Evolutionary conservation across 2,888 invertebrate genomes (phyloP).

Genomic region (Melitaea athalia): DNA sequence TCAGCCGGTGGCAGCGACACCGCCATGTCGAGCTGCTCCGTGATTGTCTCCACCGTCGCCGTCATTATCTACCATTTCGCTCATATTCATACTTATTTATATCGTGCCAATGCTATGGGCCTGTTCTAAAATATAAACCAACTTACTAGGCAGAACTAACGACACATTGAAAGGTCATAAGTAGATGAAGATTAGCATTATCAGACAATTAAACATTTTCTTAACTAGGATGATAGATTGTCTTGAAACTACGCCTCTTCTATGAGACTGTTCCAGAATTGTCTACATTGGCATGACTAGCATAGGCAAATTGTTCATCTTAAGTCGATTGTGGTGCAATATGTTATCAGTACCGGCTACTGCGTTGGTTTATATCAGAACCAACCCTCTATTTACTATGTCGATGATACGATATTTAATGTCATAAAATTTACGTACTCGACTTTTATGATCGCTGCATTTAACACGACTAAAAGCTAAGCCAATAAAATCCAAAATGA

Average conservation of each 20-base stretch:
- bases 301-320: too few relatives aligned
- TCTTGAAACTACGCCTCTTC: too few relatives aligned
- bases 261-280: too few relatives aligned
- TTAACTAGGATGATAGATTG: too few relatives aligned
- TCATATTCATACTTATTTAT: neutral
- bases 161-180: neutral
- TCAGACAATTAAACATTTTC: too few relatives aligned
- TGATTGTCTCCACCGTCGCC: slow-evolving; percentile 96
- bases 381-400: neutral
- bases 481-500: neutral
- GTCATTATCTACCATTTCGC: slow-evolving; percentile 90
- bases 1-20: slow-evolving; percentile 90
- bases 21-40: slow-evolving; percentile 94
- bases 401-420: neutral
- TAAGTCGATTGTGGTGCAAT: neutral
- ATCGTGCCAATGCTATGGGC: neutral
- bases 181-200: too few relatives aligned
- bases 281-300: too few relatives aligned
- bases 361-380: neutral
- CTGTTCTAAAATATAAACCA: neutral
- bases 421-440: neutral
- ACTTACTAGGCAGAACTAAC: neutral
- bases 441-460: neutral
- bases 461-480: neutral
- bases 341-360: neutral